Conservation (phyloP, 2,888 invertebrate species). For the Aplocera efformata region DNA sequence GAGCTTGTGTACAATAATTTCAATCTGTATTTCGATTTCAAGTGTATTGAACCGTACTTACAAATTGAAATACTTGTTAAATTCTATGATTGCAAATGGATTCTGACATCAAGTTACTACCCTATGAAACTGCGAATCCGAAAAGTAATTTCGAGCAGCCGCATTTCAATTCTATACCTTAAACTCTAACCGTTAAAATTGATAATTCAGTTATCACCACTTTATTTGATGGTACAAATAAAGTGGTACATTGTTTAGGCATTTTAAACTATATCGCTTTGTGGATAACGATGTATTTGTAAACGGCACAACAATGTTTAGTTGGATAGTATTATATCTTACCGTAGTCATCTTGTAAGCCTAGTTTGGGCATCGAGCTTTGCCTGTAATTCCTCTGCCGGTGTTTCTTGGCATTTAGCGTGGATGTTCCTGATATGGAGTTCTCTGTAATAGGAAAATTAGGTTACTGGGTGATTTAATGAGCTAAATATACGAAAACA, state of each 20-base stretch:
- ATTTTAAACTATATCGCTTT: too few species aligned
- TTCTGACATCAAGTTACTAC: constrained; percentile 15
- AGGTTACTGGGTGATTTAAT: constrained; percentile 12
- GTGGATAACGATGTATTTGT: too few species aligned
- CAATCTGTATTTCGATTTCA: too few species aligned
- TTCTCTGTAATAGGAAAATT: constrained; percentile 59
- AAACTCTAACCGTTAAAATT: too few species aligned
- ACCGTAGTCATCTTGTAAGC: constrained; percentile 72
- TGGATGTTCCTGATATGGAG: constrained; percentile 73
- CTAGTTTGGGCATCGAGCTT: constrained; percentile 77
- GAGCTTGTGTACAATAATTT: too few species aligned
- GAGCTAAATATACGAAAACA: too few species aligned
- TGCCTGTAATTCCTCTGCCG: constrained; percentile 72
- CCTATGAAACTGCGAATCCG: constrained; percentile 20
- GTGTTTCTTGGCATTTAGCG: constrained; percentile 69
- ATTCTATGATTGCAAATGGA: constrained; percentile 16
- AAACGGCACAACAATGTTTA: constrained; percentile 1
- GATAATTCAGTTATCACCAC: too few species aligned
- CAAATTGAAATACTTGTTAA: constrained; percentile 8
- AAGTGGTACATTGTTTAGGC: too few species aligned
- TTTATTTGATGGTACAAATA: too few species aligned
- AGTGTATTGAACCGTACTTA: not conserved
- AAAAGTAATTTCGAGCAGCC: constrained; percentile 1
- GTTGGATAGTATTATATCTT: constrained; percentile 34
- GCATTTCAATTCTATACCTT: constrained; percentile 3